Evolutionary conservation across 1,140 invertebrate species (phyloP).

Genomic region (Eupristina koningsbergeri): DNA sequence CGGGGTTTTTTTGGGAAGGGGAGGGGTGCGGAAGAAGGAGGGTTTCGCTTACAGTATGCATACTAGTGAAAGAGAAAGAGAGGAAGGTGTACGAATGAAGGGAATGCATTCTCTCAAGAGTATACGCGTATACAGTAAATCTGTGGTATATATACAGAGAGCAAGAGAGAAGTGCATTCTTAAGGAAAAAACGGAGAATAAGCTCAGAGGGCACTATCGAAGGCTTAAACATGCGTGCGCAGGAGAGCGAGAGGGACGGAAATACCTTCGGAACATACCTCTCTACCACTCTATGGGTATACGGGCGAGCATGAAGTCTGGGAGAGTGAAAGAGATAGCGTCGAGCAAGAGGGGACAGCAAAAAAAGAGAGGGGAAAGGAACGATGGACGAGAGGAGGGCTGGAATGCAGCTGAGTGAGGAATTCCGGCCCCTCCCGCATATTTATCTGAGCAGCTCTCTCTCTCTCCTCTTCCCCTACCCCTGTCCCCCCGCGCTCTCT

Average conservation of each 20-base stretch:
- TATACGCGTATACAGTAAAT: not conserved
- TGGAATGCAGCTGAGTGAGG: conserved; percentile 73
- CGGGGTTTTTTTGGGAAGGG: too few relatives aligned
- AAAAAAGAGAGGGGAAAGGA: conserved; percentile 51
- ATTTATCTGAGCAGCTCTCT: conserved; percentile 69
- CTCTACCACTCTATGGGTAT: not conserved
- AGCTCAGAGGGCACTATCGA: conserved; percentile 20
- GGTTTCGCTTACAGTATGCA: conserved; percentile 5
- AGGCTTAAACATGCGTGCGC: conserved; percentile 5
- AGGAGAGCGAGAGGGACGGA: conserved; percentile 12
- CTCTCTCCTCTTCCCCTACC: not conserved
- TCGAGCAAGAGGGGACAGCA: conserved; percentile 53
- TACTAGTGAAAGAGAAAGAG: conserved; percentile 13
- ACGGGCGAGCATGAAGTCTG: too few relatives aligned
- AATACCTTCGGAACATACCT: not conserved
- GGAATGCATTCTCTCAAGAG: not conserved
- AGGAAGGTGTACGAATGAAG: conserved; percentile 1
- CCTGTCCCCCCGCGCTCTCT: not conserved
- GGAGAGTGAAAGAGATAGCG: conserved; percentile 51
- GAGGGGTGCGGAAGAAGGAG: conserved; percentile 18
- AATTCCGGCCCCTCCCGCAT: conserved; percentile 74
- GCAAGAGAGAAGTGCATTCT: conserved; percentile 23
- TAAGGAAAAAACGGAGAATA: conserved; percentile 41
- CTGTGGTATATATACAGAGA: not conserved
- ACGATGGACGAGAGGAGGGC: conserved; percentile 52